A percentile compares a stretch with the other conserved stretches of the same genome.
Evolutionary conservation across 2,888 invertebrate species (phyloP).

Genomic region (Acleris emargana): DNA sequence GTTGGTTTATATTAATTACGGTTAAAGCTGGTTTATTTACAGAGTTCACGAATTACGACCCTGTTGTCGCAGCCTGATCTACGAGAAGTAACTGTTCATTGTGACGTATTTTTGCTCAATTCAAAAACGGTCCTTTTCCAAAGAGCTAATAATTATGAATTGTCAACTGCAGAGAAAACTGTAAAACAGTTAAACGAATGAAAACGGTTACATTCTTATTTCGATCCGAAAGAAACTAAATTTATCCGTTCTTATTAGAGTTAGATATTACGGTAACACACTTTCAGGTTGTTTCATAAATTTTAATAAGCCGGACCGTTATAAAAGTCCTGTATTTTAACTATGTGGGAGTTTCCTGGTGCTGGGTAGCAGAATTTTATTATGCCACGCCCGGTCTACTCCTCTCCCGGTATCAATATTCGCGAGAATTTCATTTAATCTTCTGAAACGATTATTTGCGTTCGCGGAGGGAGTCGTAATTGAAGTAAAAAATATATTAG

Average conservation of each 20-base stretch:
- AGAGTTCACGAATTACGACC: too few species aligned
- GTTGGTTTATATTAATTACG: too few species aligned
- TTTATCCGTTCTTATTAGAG: conserved; percentile 34
- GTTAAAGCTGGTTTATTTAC: too few species aligned
- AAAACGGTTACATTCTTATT: too few species aligned
- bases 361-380: conserved; percentile 34
- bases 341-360: conserved; percentile 36
- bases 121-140: too few species aligned
- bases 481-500: conserved; percentile 71
- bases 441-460: conserved; percentile 70
- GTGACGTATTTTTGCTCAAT: too few species aligned
- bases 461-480: conserved; percentile 68
- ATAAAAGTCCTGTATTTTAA: conserved; percentile 38
- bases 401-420: conserved; percentile 62
- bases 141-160: too few species aligned
- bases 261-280: conserved; percentile 33
- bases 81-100: too few species aligned
- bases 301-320: conserved; percentile 38
- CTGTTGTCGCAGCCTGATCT: too few species aligned
- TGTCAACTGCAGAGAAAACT: too few species aligned
- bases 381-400: conserved; percentile 45
- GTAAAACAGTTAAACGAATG: too few species aligned
- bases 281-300: conserved; percentile 38
- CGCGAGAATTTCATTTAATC: conserved; percentile 69
- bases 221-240: conserved; percentile 23